Percentiles rank a stretch among this genome's conserved stretches.
These are phyloP conservation scores for Microctenopoma steveboyesi DNA, from an alignment of 2,797 vertebrate genomes.

Conservation along the genomic window DNA sequence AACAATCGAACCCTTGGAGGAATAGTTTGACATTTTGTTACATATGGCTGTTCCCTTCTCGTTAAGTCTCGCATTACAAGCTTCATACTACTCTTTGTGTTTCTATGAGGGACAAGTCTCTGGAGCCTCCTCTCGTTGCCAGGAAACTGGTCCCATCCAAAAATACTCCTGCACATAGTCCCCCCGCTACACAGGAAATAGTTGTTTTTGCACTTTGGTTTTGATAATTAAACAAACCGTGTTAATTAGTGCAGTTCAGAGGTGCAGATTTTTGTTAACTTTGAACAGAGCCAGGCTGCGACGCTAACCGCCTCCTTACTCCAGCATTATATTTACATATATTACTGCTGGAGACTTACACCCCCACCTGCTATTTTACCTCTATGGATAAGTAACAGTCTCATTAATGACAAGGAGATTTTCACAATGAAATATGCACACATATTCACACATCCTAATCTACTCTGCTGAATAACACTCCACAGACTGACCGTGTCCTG, in stretches of 20 bases:
- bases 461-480: too few relatives aligned
- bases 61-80: background rate
- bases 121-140: conserved; percentile 8
- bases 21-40: too few relatives aligned
- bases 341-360: too few relatives aligned
- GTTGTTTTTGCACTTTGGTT: conserved; percentile 5
- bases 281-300: background rate
- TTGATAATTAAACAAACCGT: background rate
- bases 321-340: too few relatives aligned
- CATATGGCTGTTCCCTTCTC: too few relatives aligned
- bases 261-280: background rate
- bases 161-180: background rate
- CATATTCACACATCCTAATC: too few relatives aligned
- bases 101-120: background rate
- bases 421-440: too few relatives aligned
- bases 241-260: conserved; percentile 1
- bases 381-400: too few relatives aligned
- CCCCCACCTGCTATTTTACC: too few relatives aligned
- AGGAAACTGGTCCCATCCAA: conserved; percentile 16
- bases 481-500: too few relatives aligned
- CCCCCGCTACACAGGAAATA: background rate
- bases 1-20: too few relatives aligned
- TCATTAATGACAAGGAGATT: too few relatives aligned
- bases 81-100: conserved; percentile 2
- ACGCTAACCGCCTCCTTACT: background rate